These are phyloP conservation scores for Dasypogon diadema DNA, from an alignment of 2,888 invertebrate genomes.

Conservation along the genomic window DNA sequence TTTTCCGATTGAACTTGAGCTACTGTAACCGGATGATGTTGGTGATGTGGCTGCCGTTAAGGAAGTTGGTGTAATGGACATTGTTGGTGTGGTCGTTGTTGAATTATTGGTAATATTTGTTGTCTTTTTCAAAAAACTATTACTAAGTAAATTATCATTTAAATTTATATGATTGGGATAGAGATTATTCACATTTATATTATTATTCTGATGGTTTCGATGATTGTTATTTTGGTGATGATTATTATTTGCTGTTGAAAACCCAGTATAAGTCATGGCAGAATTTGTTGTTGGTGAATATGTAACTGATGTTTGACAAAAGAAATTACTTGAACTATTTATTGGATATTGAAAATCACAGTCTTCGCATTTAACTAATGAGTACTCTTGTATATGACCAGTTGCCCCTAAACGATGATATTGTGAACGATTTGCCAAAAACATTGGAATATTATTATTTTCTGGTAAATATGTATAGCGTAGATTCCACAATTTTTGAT, in stretches of 20 bases:
- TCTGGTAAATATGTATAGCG: slow-evolving; percentile 72
- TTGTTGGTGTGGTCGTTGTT: slow-evolving; percentile 56
- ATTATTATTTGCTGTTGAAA: slow-evolving; percentile 14
- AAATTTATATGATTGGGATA: slow-evolving; percentile 47
- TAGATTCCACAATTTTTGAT: slow-evolving; percentile 70
- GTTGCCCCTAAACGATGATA: slow-evolving; percentile 73
- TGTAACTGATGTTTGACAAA: slow-evolving; percentile 58
- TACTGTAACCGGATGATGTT: slow-evolving; percentile 53
- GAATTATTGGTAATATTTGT: slow-evolving; percentile 46
- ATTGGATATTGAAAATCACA: slow-evolving; percentile 70
- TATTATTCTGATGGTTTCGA: slow-evolving; percentile 33
- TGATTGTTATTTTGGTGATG: slow-evolving; percentile 39
- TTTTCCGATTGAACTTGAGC: slow-evolving; percentile 55
- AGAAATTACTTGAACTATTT: slow-evolving; percentile 58
- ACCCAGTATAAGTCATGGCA: slow-evolving; percentile 53
- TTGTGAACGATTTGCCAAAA: slow-evolving; percentile 75
- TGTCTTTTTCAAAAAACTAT: slow-evolving; percentile 55
- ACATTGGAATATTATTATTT: slow-evolving; percentile 72
- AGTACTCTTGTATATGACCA: slow-evolving; percentile 72
- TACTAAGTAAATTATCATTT: slow-evolving; percentile 52
- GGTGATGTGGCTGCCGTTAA: slow-evolving; percentile 50
- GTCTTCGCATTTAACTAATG: slow-evolving; percentile 70
- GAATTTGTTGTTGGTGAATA: slow-evolving; percentile 56
- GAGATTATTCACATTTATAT: slow-evolving; percentile 48
- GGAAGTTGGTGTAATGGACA: slow-evolving; percentile 45